A percentile compares a stretch with the other conserved stretches of the same genome.
These are phyloP conservation scores for Drosophila fuyamai DNA, from an alignment of 1,140 invertebrate genomes.

Conservation along the genomic window DNA sequence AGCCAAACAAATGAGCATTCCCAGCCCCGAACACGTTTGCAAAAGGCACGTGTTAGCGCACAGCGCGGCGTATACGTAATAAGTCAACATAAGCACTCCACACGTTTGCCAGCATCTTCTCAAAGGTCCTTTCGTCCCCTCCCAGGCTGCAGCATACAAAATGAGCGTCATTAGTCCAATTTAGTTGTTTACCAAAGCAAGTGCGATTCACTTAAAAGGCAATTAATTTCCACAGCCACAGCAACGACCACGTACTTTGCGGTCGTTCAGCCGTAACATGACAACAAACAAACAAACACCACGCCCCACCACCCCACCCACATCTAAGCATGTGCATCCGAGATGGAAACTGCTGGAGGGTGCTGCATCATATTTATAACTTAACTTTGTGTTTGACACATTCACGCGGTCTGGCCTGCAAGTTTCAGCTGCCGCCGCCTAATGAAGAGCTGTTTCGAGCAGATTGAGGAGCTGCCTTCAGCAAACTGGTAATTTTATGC, in stretches of 20 bases:
- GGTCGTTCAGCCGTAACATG: slow-evolving; percentile 81
- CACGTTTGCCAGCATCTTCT: slow-evolving; percentile 59
- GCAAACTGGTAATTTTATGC: slow-evolving; percentile 77
- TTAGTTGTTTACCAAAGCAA: slow-evolving; percentile 84
- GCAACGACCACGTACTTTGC: slow-evolving; percentile 77
- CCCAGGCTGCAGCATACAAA: slow-evolving; percentile 65
- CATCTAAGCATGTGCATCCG: slow-evolving; percentile 24
- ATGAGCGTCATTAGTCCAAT: slow-evolving; percentile 84
- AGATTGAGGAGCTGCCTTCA: slow-evolving; percentile 12
- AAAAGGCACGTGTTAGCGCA: slow-evolving; percentile 62
- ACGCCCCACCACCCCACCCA: slow-evolving; percentile 2
- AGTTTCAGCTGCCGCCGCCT: slow-evolving; percentile 55
- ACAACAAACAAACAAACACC: slow-evolving; percentile 72
- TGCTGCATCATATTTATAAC: slow-evolving; percentile 79
- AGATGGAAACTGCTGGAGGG: slow-evolving; percentile 26
- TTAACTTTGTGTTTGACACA: slow-evolving; percentile 82
- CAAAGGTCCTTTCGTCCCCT: background rate
- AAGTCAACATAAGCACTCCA: slow-evolving; percentile 74
- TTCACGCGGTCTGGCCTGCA: slow-evolving; percentile 62
- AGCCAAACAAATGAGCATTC: slow-evolving; percentile 61
- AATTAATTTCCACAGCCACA: slow-evolving; percentile 83
- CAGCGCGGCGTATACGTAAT: slow-evolving; percentile 75
- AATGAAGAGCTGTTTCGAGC: slow-evolving; percentile 54
- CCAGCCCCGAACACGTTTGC: slow-evolving; percentile 10
- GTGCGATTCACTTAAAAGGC: slow-evolving; percentile 85